phyloP scores from a whole-genome alignment of 2,797 vertebrate species.

The Chelonia mydas region DNA sequence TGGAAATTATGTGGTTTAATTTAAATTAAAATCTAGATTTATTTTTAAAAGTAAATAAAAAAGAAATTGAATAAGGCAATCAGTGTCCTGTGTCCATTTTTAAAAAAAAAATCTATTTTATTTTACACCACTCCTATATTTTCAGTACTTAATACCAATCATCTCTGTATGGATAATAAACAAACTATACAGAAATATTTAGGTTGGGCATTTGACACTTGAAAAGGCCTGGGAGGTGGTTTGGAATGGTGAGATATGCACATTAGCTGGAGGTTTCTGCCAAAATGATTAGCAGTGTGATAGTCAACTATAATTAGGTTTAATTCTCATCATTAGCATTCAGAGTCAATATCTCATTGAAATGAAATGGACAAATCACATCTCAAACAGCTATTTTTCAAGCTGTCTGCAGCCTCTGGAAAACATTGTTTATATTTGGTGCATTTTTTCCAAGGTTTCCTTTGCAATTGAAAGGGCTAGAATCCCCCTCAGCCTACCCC shows the following conservation, averaged over 20 bases:
- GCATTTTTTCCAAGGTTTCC: background rate
- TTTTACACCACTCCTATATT: background rate
- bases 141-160: background rate
- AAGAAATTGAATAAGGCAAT: background rate
- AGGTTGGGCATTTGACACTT: background rate
- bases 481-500: background rate
- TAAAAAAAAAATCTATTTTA: background rate
- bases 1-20: background rate
- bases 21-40: background rate
- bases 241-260: background rate
- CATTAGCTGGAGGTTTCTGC: background rate
- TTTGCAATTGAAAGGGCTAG: background rate
- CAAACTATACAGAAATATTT: background rate
- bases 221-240: background rate
- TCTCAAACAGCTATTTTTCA: background rate
- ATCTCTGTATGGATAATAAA: background rate
- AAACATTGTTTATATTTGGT: background rate
- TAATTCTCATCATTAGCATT: background rate
- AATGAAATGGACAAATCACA: background rate
- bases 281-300: background rate
- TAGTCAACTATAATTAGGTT: background rate
- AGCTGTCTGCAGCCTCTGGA: background rate
- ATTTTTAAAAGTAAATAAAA: background rate
- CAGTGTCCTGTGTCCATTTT: background rate
- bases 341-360: background rate